These are phyloP conservation scores for Psittacula cyanocephala DNA, from an alignment of 2,113 vertebrate species.

Conservation along the genomic window DNA sequence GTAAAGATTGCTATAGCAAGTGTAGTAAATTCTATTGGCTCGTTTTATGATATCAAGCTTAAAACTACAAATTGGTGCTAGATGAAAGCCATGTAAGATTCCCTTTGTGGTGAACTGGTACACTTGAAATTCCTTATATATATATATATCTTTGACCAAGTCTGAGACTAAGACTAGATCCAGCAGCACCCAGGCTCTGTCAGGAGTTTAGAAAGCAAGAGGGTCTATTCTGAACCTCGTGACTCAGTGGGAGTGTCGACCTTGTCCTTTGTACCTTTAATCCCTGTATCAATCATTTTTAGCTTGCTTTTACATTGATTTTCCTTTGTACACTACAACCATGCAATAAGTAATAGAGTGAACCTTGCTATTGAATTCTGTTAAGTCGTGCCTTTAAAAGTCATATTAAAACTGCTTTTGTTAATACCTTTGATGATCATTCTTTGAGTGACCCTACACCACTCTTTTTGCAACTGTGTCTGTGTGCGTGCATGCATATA, in stretches of 20 bases:
- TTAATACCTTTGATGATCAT: neutral
- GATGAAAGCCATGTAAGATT: neutral
- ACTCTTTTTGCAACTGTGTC: neutral
- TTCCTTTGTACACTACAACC: neutral
- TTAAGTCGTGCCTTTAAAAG: neutral
- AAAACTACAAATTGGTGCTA: neutral
- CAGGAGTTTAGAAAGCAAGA: neutral
- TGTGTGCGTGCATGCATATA: fast-evolving
- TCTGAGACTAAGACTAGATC: neutral
- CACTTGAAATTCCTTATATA: neutral
- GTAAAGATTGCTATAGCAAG: neutral
- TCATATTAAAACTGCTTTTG: neutral
- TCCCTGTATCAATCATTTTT: neutral
- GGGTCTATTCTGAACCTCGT: neutral
- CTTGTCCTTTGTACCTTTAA: neutral
- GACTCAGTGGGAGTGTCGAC: neutral
- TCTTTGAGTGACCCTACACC: neutral
- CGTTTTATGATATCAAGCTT: neutral
- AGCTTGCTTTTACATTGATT: neutral
- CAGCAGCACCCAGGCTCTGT: neutral
- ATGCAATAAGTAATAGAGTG: neutral
- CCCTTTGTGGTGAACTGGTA: neutral
- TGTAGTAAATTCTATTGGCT: neutral
- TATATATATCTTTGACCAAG: neutral
- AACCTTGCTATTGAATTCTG: neutral